A percentile compares a stretch with the other conserved stretches of the same genome.
These are phyloP conservation scores for Columbina picui DNA, from an alignment of 2,113 vertebrate species.

Conservation along the genomic window DNA sequence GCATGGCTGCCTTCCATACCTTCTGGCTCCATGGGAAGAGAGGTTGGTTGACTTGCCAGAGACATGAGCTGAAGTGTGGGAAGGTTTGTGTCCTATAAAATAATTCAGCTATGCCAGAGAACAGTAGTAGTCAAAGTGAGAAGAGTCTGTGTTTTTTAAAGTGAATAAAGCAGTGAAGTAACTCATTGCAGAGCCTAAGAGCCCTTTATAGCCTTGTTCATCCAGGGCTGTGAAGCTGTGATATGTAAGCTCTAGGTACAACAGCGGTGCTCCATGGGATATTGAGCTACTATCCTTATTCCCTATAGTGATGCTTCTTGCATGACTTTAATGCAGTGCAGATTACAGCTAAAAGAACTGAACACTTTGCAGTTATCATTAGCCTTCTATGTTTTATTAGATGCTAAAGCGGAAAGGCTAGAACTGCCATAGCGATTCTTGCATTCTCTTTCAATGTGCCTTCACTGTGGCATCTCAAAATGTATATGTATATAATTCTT, in stretches of 20 bases:
- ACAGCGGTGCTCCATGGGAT: background rate
- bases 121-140: background rate
- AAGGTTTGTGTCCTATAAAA: conserved; percentile 9
- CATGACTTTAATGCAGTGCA: background rate
- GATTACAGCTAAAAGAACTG: background rate
- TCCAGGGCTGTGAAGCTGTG: background rate
- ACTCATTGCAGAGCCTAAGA: background rate
- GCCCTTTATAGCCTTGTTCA: background rate
- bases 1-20: conserved; percentile 26
- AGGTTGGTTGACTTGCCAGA: background rate
- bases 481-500: background rate
- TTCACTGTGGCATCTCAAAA: background rate
- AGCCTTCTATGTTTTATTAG: background rate
- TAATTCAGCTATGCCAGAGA: background rate
- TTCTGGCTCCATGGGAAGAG: background rate
- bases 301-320: background rate
- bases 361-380: background rate
- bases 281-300: background rate
- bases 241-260: background rate
- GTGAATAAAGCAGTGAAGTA: background rate
- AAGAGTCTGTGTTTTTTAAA: background rate
- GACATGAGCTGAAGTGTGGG: background rate
- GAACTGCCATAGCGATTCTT: background rate
- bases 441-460: background rate
- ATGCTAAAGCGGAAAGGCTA: background rate